Conservation (phyloP, 2,888 invertebrate species). For the Sisyra nigra region DNA sequence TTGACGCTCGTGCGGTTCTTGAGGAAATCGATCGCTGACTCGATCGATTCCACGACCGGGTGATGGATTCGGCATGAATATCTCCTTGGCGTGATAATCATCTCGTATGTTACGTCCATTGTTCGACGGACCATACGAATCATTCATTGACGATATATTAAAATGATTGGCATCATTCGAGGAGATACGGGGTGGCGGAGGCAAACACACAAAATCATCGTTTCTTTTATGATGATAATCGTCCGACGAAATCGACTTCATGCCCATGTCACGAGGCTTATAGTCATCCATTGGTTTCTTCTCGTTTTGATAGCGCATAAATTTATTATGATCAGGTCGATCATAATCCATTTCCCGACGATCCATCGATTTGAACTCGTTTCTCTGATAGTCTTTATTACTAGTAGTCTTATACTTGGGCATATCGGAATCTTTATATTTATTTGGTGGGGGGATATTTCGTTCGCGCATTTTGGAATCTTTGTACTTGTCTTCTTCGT, state of each 20-base stretch:
- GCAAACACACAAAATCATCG: background rate
- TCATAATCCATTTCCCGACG: background rate
- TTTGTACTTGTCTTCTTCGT: conserved; percentile 1
- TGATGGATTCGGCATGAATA: background rate
- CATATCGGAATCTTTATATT: conserved; percentile 1
- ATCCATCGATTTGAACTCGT: background rate
- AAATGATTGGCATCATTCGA: conserved; percentile 1
- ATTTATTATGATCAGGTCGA: background rate
- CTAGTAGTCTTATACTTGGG: background rate
- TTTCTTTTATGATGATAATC: background rate
- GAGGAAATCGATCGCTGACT: conserved; percentile 2
- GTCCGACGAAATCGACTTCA: background rate
- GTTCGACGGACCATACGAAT: background rate
- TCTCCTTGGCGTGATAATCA: background rate
- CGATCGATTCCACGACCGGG: background rate
- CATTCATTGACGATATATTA: background rate
- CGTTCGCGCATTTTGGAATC: conserved; percentile 2
- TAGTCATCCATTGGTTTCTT: background rate
- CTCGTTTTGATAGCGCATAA: background rate
- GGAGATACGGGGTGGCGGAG: conserved; percentile 3
- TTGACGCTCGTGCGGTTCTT: background rate
- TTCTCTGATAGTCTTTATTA: background rate
- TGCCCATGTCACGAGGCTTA: background rate
- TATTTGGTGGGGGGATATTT: background rate
- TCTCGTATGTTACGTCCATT: background rate